Base-by-base conservation (phyloP, 2,797 vertebrate genomes). In the Rhinatrema bivittatum region DNA sequence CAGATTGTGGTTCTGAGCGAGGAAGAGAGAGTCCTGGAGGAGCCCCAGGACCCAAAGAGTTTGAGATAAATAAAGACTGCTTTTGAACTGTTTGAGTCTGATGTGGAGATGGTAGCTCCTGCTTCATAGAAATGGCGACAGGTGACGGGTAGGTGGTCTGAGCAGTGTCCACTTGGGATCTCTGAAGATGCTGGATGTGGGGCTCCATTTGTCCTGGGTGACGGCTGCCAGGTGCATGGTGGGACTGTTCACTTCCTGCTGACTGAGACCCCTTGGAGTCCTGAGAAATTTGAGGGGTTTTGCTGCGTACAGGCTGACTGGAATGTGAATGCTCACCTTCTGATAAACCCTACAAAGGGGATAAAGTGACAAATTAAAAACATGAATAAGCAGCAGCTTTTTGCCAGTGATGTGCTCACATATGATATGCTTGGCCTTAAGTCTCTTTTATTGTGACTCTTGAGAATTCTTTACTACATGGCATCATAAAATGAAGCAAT, bases 71-170 rank as follows among this genome's bases (percentile, higher is more conserved):
- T 30, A 81, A 24, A 1, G 80, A 56, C 20, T 73, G 74, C 42
- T 84, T 86, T 45, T 85, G 68, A 37, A 82, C 82, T 10, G 82
- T 48, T 53, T 66, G 79, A 2, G 76, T 31, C 17, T 62, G 60
- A 22, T 80, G 81, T 1, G 84, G 51, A 1, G 70, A 61, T 0
- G 87, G 73, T 5, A 89, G 65, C 42, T 98, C 94, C 35, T 82
- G 60, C 60, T 97, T 98, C 53, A 88, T 75, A 14, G 84, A 81
- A 29, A 91, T 68, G 29, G 85, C 73, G 4, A 91, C 87, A 0
- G 93, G 89, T 0, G 95, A 93, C 11, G 86, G 87, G 59, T 94
- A 97, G 19, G 91, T 91, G 22, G 90, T 86, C 28, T 90, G 94
- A 49, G 85, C 69, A 0, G 85, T 65, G 34, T 97, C 94, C 3